Base-by-base conservation (phyloP, 2,797 vertebrate species). In the Naso thynnoides region DNA sequence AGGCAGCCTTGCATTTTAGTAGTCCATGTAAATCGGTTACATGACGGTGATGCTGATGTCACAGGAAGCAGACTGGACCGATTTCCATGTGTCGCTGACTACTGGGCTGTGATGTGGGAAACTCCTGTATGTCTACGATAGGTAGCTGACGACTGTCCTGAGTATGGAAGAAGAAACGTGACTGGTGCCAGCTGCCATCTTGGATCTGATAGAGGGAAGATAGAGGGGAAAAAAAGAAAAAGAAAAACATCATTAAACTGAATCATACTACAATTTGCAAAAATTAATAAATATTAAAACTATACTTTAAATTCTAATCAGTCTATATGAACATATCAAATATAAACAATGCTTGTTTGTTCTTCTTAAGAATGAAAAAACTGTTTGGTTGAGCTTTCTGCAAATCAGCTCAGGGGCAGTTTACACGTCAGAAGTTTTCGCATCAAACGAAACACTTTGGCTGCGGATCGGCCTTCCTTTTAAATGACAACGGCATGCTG, bases 181-280 rank as follows among this genome's bases (percentile, higher is more conserved):
- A 96, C 88, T 95, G 96, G 90, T 86, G 96, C 97, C 98, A 98
- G 90, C 91, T 95, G 94, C 98, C 96, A 74, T 99, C 97, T 89
- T 95, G 96, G 88, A 97, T 95, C 98, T 99, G 83, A 72, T 70
- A 79, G 48, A 61, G 11, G 27, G 70, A 18, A n/a, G 8, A 15
- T 11, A 11, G 19, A 27, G 36, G 8, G 27, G 19, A 68, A 1
- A 29, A 47, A 14, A n/a, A 54, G 19, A 26, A 8, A 50, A 67
- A 54, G 15, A 57, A 63, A 26, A 63, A 26, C 7, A 21, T 13
- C 3, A 74, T 53, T 70, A 8, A 44, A 16, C 11, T 36, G 16
- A 54, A 61, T 77, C 14, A 63, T 39, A 47, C 24, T 44, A 11
- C 31, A 47, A 26, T 47, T 29, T 33, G 13, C 14, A 16, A 24